phyloP scores from a whole-genome alignment of 2,888 invertebrate species.

The Zaprionus bogoriensis region DNA sequence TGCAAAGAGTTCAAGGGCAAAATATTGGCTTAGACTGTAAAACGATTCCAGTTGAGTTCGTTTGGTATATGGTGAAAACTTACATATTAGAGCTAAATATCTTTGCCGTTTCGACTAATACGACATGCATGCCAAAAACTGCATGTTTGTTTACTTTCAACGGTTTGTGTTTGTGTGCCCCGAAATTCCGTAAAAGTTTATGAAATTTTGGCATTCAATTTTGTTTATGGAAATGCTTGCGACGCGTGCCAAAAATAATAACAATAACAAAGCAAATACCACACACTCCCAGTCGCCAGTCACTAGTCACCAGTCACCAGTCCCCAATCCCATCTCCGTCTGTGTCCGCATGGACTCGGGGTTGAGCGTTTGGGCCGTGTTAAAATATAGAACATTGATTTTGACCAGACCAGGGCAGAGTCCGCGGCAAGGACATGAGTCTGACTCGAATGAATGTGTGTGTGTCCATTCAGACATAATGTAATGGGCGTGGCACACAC shows the following conservation, averaged over 20 bases:
- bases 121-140: constrained; percentile 23
- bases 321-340: neutral
- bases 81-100: neutral
- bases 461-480: constrained; percentile 48
- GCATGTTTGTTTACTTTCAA: constrained; percentile 50
- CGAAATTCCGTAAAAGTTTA: constrained; percentile 62
- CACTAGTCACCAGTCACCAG: neutral
- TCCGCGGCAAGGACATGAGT: constrained; percentile 10
- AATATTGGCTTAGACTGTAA: too few species aligned
- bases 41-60: too few species aligned
- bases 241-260: constrained; percentile 79
- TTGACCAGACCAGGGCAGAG: constrained; percentile 36
- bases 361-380: constrained; percentile 33
- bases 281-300: neutral
- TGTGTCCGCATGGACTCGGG: constrained; percentile 4
- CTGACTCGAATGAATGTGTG: neutral
- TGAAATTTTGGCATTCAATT: constrained; percentile 44
- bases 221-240: constrained; percentile 65
- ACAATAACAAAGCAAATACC: constrained; percentile 52
- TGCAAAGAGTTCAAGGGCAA: too few species aligned
- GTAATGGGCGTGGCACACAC: constrained; percentile 37
- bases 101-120: neutral
- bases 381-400: constrained; percentile 74
- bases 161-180: constrained; percentile 30
- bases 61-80: neutral